Percentiles rank a stretch among this genome's conserved stretches.
phyloP scores from a whole-genome alignment of 2,888 invertebrate species.

The Rhamphomyia laevipes region DNA sequence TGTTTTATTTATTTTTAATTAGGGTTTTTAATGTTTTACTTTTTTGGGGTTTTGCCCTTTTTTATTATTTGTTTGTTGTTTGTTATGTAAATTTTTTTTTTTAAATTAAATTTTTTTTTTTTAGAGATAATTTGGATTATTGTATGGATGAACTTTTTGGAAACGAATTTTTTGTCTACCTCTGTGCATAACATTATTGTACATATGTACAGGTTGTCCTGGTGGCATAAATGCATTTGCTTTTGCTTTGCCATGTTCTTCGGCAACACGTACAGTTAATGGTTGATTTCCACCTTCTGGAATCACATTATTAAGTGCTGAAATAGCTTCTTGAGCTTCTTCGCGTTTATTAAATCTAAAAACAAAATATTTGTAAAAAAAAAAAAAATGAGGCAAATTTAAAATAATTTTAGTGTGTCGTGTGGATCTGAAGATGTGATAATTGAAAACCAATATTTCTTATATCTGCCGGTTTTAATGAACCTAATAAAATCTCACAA shows the following conservation, averaged over 20 bases:
- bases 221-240: conserved; percentile 33
- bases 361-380: too few species aligned
- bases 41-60: too few species aligned
- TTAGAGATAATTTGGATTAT: conserved; percentile 21
- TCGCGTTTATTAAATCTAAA: conserved; percentile 72
- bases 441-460: too few species aligned
- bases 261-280: conserved; percentile 53
- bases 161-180: conserved; percentile 40
- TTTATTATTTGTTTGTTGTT: too few species aligned
- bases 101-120: conserved; percentile 4
- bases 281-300: conserved; percentile 76
- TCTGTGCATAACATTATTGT: conserved; percentile 38
- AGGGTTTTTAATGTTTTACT: too few species aligned
- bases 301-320: conserved; percentile 70
- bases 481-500: too few species aligned
- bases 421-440: too few species aligned
- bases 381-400: too few species aligned
- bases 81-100: neutral
- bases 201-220: conserved; percentile 23
- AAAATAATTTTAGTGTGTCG: too few species aligned
- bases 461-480: too few species aligned
- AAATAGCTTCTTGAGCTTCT: conserved; percentile 83
- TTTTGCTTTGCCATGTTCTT: conserved; percentile 38
- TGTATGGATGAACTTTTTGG: conserved; percentile 38
- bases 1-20: too few species aligned